Evolutionary conservation across 2,113 vertebrate genomes (phyloP).

Genomic region (Coracopsis vasa): DNA sequence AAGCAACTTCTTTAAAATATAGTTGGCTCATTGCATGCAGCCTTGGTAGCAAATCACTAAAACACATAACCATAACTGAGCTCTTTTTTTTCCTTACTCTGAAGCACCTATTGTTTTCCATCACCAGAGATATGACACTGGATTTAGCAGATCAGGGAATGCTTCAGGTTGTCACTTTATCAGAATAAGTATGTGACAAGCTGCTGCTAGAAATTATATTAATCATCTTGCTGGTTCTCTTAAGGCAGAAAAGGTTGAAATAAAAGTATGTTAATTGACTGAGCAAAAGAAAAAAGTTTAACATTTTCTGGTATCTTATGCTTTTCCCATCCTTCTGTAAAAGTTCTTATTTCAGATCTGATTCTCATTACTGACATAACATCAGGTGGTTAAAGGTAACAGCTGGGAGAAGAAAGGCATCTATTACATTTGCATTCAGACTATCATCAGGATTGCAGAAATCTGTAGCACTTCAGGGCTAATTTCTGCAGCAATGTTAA

Average conservation of each 20-base stretch:
- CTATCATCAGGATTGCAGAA: background rate
- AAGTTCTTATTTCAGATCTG: conserved; percentile 12
- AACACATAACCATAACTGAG: background rate
- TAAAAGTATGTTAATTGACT: background rate
- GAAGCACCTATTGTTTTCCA: background rate
- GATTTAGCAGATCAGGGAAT: background rate
- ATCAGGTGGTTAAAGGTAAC: conserved; percentile 46
- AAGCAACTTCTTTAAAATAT: background rate
- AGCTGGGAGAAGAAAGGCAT: conserved; percentile 29
- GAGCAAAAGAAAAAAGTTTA: background rate
- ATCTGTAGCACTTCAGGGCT: conserved; percentile 8
- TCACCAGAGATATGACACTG: background rate
- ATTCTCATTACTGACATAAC: conserved; percentile 37
- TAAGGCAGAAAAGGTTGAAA: background rate
- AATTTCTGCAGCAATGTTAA: conserved; percentile 30
- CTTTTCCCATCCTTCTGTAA: background rate
- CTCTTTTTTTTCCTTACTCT: background rate
- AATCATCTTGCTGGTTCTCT: background rate
- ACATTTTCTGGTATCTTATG: background rate
- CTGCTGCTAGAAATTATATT: background rate
- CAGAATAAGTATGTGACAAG: background rate
- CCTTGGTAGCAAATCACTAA: background rate
- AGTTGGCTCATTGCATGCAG: background rate
- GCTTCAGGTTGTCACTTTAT: background rate
- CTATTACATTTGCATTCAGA: conserved; percentile 49